Evolutionary conservation across 2,113 vertebrate species (phyloP), one percentile per base, ranked within the genome.

Genomic region (Calidris pygmaea): DNA sequence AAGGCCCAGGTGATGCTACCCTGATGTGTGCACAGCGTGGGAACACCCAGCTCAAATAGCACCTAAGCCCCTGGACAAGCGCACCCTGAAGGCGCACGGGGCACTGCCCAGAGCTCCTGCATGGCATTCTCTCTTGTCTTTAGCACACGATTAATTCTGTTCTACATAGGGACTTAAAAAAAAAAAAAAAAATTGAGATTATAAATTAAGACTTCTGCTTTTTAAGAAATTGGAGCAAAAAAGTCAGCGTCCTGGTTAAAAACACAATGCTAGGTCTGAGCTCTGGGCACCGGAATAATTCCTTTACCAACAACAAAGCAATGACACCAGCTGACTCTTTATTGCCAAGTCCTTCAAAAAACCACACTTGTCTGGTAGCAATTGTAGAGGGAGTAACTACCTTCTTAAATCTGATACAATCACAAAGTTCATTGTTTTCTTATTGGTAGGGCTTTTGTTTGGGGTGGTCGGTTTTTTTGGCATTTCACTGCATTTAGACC

Each of bases 51-150:
- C 16, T 53, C 82, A 60, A 82, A 53, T 3, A 85, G 17, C 37
- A 56, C 23, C 16, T 11, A 41, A 52, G 29, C 6, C 48, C 14
- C 35, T 12, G 9, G 41, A 24, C 37, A 23, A 85, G 27, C 19
- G 30, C 55, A 59, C 3, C 11, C 45, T 12, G 24, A 89, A 79
- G 39, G 16, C 14, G 8, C 84, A 34, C 55, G 13, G 14, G 3
- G 10, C 19, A 5, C 5, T 0, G 0, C 32, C n/a, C 67, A 41
- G 12, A 81, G 67, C 3, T 43, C 26, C 24, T 26, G 52, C 39
- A 18, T 6, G 22, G 60, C 56, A 41, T 11, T 34, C 78, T 39
- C 47, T 71, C 24, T 89, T 74, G 53, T 12, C 12, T 26, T 71
- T 66, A 71, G 27, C 34, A 67, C 6, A 2, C 5, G 12, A 47